Percentiles rank a stretch among this genome's conserved stretches.
phyloP scores from a whole-genome alignment of 2,888 invertebrate species.

The Chloroclysta siterata region DNA sequence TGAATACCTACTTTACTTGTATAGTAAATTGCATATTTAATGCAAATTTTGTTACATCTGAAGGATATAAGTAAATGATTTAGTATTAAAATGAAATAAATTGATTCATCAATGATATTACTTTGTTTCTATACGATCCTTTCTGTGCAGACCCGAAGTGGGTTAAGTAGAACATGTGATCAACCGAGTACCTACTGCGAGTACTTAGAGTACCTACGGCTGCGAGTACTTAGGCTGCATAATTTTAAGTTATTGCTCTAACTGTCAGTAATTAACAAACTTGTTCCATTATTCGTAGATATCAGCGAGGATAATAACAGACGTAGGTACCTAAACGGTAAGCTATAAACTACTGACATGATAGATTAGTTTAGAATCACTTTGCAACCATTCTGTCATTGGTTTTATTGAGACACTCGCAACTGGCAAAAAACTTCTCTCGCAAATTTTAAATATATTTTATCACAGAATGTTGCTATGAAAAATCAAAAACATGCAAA shows the following conservation, averaged over 20 bases:
- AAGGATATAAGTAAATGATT: conserved; percentile 61
- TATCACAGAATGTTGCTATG: too few relatives aligned
- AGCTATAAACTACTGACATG: neutral
- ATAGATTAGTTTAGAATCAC: neutral
- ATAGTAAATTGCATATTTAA: conserved; percentile 61
- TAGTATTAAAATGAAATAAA: conserved; percentile 68
- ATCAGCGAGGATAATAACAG: neutral
- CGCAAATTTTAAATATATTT: too few relatives aligned
- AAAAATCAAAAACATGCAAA: too few relatives aligned
- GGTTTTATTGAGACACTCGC: neutral
- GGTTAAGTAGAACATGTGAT: conserved; percentile 16
- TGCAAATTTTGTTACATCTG: conserved; percentile 64
- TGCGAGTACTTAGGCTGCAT: neutral
- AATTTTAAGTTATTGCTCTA: conserved; percentile 6
- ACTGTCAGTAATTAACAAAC: conserved; percentile 2
- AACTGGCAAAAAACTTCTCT: too few relatives aligned
- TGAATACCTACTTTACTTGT: conserved; percentile 58
- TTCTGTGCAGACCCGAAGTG: conserved; percentile 23
- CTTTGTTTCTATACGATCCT: conserved; percentile 47
- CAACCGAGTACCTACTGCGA: neutral
- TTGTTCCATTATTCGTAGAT: neutral
- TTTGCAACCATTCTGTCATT: neutral
- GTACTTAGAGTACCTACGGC: neutral
- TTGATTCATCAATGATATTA: conserved; percentile 55
- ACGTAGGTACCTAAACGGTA: neutral